These are phyloP conservation scores for Aphrophora alni DNA, from an alignment of 2,888 invertebrate genomes.

Conservation along the genomic window DNA sequence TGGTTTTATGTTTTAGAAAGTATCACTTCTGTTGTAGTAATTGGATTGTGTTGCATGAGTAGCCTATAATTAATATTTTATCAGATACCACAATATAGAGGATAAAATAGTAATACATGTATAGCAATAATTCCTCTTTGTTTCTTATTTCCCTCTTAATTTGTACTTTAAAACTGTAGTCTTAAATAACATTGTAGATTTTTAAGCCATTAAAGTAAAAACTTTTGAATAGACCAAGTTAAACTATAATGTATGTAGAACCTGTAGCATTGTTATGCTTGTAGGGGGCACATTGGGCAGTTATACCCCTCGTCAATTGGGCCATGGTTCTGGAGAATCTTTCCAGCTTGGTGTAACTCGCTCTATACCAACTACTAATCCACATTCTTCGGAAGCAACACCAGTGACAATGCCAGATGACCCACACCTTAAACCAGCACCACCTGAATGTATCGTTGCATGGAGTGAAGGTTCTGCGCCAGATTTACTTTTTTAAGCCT, in stretches of 20 bases:
- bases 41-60: too few species aligned
- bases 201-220: too few species aligned
- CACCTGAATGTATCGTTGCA: slow-evolving; percentile 55
- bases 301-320: slow-evolving; percentile 83
- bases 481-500: slow-evolving; percentile 56
- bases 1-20: too few species aligned
- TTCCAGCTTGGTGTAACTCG: slow-evolving; percentile 84
- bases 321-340: slow-evolving; percentile 61
- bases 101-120: too few species aligned
- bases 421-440: slow-evolving; percentile 55
- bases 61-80: too few species aligned
- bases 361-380: slow-evolving; percentile 56
- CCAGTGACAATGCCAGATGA: slow-evolving; percentile 49
- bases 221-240: too few species aligned
- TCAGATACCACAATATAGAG: too few species aligned
- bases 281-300: slow-evolving; percentile 67
- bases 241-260: background rate
- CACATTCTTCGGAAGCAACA: slow-evolving; percentile 51
- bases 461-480: slow-evolving; percentile 57
- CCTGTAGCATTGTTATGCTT: slow-evolving; percentile 41
- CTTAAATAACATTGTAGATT: too few species aligned
- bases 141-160: too few species aligned
- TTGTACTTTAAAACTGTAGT: too few species aligned
- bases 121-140: too few species aligned
- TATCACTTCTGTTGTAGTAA: too few species aligned